These are phyloP conservation scores for Pemphigus obesinymphae DNA, from an alignment of 1,140 invertebrate species.

Conservation along the genomic window DNA sequence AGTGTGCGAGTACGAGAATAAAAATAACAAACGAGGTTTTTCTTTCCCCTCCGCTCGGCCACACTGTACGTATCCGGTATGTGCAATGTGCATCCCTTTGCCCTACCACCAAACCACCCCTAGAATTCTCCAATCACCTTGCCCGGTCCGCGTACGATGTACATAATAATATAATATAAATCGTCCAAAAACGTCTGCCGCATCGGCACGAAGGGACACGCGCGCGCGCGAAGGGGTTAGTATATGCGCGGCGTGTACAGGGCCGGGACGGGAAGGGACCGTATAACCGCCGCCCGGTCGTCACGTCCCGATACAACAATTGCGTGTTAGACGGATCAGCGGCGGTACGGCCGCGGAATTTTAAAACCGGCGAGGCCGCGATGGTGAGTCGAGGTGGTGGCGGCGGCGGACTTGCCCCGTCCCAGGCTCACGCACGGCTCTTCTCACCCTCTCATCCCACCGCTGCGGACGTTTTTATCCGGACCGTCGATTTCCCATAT, in stretches of 20 bases:
- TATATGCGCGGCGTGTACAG: background rate
- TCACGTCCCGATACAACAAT: slow-evolving; percentile 41
- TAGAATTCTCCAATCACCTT: too few species aligned
- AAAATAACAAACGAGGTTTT: slow-evolving; percentile 33
- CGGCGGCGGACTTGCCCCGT: background rate
- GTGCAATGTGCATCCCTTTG: background rate
- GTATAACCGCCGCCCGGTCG: background rate
- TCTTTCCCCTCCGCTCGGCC: background rate
- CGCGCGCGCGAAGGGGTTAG: background rate
- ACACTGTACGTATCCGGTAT: background rate
- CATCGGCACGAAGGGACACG: background rate
- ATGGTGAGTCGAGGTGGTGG: background rate
- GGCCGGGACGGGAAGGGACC: background rate
- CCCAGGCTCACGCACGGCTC: slow-evolving; percentile 6
- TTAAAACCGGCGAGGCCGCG: background rate
- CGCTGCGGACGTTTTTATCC: background rate
- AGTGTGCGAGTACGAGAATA: background rate
- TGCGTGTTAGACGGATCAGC: slow-evolving; percentile 33
- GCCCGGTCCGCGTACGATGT: too few species aligned
- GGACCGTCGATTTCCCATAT: slow-evolving; percentile 9
- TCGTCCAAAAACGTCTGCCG: background rate
- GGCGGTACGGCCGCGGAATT: slow-evolving; percentile 21
- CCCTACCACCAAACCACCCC: too few species aligned
- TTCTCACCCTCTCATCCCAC: background rate
- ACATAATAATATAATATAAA: too few species aligned